phyloP scores from a whole-genome alignment of 2,113 vertebrate species.

The Corythornis cristatus region DNA sequence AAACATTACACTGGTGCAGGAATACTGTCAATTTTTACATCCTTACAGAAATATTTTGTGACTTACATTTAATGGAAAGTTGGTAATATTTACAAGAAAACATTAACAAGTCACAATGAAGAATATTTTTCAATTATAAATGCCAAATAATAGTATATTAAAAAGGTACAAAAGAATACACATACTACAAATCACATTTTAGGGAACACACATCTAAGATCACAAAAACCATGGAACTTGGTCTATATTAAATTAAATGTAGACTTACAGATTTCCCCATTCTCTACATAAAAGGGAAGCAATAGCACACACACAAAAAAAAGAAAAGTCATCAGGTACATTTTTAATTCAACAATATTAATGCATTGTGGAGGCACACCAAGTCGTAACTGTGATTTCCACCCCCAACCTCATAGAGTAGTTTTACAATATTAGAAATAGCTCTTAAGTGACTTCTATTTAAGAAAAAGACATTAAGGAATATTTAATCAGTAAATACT shows the following conservation, averaged over 20 bases:
- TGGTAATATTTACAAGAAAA: neutral
- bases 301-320: constrained; percentile 57
- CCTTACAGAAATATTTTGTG: neutral
- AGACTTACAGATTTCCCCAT: constrained; percentile 97
- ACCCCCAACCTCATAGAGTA: neutral
- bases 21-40: neutral
- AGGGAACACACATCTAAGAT: neutral
- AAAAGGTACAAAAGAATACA: neutral
- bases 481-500: neutral
- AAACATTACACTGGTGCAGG: neutral
- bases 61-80: neutral
- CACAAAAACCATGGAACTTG: neutral
- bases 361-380: neutral
- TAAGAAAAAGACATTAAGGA: neutral
- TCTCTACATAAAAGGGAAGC: constrained; percentile 87
- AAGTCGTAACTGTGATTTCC: neutral
- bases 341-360: neutral
- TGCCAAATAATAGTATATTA: neutral
- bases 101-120: neutral
- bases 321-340: neutral
- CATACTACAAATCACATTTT: neutral
- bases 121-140: neutral
- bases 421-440: neutral
- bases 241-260: constrained; percentile 32
- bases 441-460: neutral